Base-by-base conservation (phyloP, 2,797 vertebrate species). In the Hydrolagus colliei region DNA sequence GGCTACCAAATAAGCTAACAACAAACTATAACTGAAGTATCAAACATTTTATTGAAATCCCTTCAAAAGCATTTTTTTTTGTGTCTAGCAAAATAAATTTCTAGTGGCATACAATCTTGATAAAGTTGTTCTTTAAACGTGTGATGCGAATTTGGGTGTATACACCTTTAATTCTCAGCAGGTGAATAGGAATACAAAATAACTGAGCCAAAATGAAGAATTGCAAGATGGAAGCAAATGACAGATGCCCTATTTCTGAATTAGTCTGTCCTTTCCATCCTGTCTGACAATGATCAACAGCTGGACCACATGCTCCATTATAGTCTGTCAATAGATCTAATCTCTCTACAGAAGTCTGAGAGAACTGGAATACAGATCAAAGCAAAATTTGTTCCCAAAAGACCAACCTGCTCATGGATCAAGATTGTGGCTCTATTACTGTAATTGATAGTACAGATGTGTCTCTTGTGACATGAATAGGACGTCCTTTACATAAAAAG, bases 401-500 rank as follows among this genome's bases (percentile, higher is more conserved):
- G 78, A 82, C 78, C 27, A 68, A 82, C 22, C 78, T 67, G 62
- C 78, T 65, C 65, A 68, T 82, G 16, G 78, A 82, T 82, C 62
- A 67, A 67, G 22, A 82, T 32, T 35, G 75, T n/a, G 78, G 62
- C 78, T 82, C 78, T 82, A 32, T 67, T 82, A 11, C 78, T 82
- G 78, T 82, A 82, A 82, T 82, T 68, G 78, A 82, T 82, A 65
- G 78, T 82, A 63, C 78, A 82, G 63, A 82, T 22, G 27, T 68
- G 78, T 68, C 78, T 82, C 78, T 63, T 67, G 78, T 82, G 78
- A 82, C 78, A 62, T 82, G 78, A 32, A 68, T n/a, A 82, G 63
- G 78, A 82, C 78, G 67, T 82, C 63, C 62, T 82, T 82, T 82
- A 82, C 78, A 82, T 82, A 82, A 67, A 82, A 82, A 82, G 78